Base-by-base conservation (phyloP, 1,140 invertebrate genomes). In the Ceratina japonica region DNA sequence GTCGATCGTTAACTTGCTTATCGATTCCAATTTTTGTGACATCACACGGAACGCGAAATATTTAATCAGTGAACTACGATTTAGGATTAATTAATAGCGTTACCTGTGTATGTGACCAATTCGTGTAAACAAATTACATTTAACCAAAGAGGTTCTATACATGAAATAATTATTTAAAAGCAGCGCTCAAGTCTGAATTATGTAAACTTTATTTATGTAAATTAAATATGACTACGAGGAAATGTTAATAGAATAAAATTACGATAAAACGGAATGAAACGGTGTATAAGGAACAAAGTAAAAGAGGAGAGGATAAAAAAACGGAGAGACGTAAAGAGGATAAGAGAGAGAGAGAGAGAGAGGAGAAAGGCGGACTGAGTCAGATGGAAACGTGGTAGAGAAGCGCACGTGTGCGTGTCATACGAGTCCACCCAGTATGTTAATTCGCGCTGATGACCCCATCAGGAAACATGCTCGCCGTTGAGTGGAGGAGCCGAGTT, bases 391-490 rank as follows among this genome's bases (percentile, higher is more conserved):
- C 56, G 71, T 81, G 82, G 74, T 75, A 22, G 58, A 68, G 65
- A 62, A 58, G 74, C 64, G 76, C 71, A 74, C 79, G 83, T 84
- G 83, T 86, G 84, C 84, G 83, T 85, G 83, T 85, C 83, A 63
- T 85, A 85, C 84, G 83, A 86, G 84, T 86, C 83, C 83, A 86
- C 84, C 88, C 82, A 88, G 87, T 89, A 90, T 90, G 88, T 89
- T 90, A 90, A 90, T 89, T 90, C 87, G 84, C 89, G 81, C 85
- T 90, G 89, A 90, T 90, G 88, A 89, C 88, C 89, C 89, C 89
- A 90, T 90, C 89, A 89, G 87, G 81, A 87, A 89, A 90, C 88
- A 89, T 88, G 88, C 88, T 87, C 86, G 83, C 84, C 82, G 83
- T 71, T 83, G 81, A 82, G 86, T 75, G 83, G 84, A 82, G 84